phyloP scores from a whole-genome alignment of 2,113 vertebrate genomes.

The Cephalopterus ornatus region DNA sequence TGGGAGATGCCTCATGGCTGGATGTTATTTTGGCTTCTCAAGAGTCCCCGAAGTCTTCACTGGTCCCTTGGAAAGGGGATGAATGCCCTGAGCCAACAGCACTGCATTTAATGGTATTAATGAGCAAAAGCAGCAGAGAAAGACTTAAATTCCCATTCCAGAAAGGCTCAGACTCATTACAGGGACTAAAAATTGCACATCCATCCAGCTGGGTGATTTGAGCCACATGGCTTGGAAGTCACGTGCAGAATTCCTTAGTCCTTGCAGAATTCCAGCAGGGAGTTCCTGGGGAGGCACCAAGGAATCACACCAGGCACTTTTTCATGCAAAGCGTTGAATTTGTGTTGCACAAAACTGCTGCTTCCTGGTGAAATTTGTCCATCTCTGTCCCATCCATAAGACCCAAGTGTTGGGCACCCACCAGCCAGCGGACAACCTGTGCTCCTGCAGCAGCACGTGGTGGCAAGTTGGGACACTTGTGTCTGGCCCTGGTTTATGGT shows the following conservation, averaged over 20 bases:
- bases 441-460: not conserved
- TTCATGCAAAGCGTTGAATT: not conserved
- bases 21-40: not conserved
- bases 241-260: rapidly evolving
- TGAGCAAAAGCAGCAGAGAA: not conserved
- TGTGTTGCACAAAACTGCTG: not conserved
- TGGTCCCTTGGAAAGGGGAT: not conserved
- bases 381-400: rapidly evolving
- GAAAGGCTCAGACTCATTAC: not conserved
- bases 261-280: not conserved
- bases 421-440: not conserved
- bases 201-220: not conserved
- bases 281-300: not conserved
- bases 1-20: not conserved
- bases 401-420: not conserved
- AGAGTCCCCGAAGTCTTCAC: not conserved
- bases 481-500: not conserved
- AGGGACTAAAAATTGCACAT: rapidly evolving
- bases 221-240: not conserved
- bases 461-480: not conserved
- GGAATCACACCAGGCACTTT: not conserved
- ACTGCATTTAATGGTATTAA: not conserved
- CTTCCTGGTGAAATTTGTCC: not conserved
- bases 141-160: not conserved
- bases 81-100: not conserved